Conservation (phyloP, 2,888 invertebrate species). For the Spilosoma lubricipeda region DNA sequence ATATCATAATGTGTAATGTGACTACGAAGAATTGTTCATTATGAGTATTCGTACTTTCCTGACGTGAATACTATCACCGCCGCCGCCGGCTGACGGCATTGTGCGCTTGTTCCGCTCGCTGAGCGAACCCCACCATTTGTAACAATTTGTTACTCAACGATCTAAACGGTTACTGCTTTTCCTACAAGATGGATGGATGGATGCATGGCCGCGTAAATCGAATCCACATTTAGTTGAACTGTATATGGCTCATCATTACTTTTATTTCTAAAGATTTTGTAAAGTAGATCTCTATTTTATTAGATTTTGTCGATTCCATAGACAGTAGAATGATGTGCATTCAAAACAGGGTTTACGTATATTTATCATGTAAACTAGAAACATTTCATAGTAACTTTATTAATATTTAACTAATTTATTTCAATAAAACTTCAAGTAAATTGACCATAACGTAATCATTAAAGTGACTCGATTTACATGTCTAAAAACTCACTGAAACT, state of each 20-base stretch:
- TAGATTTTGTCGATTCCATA: too few relatives aligned
- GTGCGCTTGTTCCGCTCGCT: constrained; percentile 52
- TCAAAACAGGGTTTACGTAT: too few relatives aligned
- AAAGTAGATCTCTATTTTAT: constrained; percentile 2
- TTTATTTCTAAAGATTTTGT: constrained; percentile 28
- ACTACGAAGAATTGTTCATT: constrained; percentile 6
- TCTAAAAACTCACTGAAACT: too few relatives aligned
- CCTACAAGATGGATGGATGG: constrained; percentile 51
- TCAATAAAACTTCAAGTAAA: too few relatives aligned
- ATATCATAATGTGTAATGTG: not conserved
- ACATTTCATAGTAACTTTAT: too few relatives aligned
- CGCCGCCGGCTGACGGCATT: constrained; percentile 50
- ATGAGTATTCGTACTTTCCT: constrained; percentile 21
- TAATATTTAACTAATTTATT: too few relatives aligned
- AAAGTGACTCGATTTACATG: too few relatives aligned
- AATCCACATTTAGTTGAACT: constrained; percentile 41
- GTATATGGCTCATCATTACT: constrained; percentile 23
- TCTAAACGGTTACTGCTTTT: constrained; percentile 44
- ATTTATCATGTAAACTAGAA: too few relatives aligned
- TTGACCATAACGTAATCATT: too few relatives aligned
- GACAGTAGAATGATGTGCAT: too few relatives aligned
- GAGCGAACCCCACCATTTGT: constrained; percentile 59
- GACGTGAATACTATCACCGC: constrained; percentile 34
- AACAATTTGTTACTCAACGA: constrained; percentile 66
- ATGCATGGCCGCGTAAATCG: constrained; percentile 48